A percentile compares a stretch with the other conserved stretches of the same genome.
Evolutionary conservation across 1,140 invertebrate genomes (phyloP).

Genomic region (Asbolus verrucosus): DNA sequence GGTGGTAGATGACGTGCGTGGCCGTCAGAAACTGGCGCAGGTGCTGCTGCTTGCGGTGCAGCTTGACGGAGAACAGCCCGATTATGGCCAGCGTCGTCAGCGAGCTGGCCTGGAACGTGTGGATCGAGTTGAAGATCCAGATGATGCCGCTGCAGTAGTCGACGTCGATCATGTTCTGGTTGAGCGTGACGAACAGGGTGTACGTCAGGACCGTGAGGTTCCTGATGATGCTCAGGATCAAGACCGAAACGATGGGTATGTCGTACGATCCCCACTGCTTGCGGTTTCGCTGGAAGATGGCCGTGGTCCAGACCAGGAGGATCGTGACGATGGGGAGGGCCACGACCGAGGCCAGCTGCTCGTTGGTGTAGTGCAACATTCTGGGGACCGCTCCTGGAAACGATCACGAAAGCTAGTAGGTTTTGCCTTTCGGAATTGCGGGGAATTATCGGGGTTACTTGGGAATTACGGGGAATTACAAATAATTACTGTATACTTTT

Average conservation of each 20-base stretch:
- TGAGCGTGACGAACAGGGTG: constrained; percentile 61
- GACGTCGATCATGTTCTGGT: constrained; percentile 54
- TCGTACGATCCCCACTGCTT: constrained; percentile 68
- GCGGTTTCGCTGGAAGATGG: constrained; percentile 66
- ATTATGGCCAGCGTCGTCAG: constrained; percentile 69
- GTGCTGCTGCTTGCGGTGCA: constrained; percentile 67
- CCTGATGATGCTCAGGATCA: constrained; percentile 64
- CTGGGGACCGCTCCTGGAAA: constrained; percentile 45
- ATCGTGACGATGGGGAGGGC: constrained; percentile 65
- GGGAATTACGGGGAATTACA: no score
- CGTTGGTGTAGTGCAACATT: constrained; percentile 61
- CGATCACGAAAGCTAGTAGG: constrained; percentile 4
- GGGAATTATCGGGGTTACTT: no score
- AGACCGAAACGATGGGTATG: constrained; percentile 66
- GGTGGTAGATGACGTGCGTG: constrained; percentile 69
- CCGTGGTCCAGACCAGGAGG: constrained; percentile 63
- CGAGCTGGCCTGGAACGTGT: constrained; percentile 69
- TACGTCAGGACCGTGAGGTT: constrained; percentile 65
- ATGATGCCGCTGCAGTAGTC: constrained; percentile 66
- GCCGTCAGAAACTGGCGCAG: constrained; percentile 66
- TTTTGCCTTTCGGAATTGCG: no score
- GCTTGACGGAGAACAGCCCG: constrained; percentile 65
- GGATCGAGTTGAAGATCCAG: constrained; percentile 68
- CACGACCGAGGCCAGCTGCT: constrained; percentile 63
- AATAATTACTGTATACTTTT: no score